Evolutionary conservation across 2,113 vertebrate species (phyloP).

Genomic region (Psephotus haematonotus): DNA sequence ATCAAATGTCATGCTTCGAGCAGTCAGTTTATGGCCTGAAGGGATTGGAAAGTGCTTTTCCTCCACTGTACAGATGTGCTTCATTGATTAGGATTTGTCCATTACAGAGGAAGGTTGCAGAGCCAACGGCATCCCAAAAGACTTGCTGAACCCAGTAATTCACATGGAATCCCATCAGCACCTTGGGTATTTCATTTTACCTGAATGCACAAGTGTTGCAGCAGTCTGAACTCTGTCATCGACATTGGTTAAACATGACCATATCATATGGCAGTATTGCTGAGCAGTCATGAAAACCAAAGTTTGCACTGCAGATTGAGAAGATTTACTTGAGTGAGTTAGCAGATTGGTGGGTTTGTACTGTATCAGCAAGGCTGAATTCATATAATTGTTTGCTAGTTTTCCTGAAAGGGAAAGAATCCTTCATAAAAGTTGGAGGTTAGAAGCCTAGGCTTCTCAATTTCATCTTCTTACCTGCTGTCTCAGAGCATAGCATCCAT

Average conservation of each 20-base stretch:
- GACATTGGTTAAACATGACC: neutral
- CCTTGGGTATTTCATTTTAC: neutral
- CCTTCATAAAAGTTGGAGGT: neutral
- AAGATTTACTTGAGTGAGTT: neutral
- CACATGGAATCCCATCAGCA: neutral
- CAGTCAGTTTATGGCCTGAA: slow-evolving; percentile 6
- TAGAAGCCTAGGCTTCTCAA: neutral
- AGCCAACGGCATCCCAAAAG: neutral
- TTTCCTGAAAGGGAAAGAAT: neutral
- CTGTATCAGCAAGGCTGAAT: neutral
- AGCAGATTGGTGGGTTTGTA: neutral
- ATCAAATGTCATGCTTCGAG: slow-evolving; percentile 59
- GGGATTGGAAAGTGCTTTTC: neutral
- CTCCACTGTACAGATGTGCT: slow-evolving; percentile 4
- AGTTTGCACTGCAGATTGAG: neutral
- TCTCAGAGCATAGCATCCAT: neutral
- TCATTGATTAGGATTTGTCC: slow-evolving; percentile 41
- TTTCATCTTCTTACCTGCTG: neutral
- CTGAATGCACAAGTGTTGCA: neutral
- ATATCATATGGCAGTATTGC: neutral
- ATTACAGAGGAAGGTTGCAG: neutral
- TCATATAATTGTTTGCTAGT: neutral
- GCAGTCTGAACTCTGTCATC: neutral
- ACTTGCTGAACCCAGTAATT: neutral
- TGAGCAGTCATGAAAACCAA: neutral